Conservation (phyloP, 1,140 invertebrate species). For the Eubasilissa regina region DNA sequence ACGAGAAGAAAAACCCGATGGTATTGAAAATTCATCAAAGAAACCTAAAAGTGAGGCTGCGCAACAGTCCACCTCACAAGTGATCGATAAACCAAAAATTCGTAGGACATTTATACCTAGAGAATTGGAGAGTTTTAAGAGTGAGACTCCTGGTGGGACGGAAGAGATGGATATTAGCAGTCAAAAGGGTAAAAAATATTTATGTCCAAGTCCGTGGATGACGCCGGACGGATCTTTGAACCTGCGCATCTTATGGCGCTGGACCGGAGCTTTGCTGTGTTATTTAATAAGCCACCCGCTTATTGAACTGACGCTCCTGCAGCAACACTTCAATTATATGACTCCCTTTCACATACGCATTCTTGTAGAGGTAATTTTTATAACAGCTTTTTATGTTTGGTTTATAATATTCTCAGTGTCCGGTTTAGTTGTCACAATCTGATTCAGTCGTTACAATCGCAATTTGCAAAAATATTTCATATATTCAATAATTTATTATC, state of each 20-base stretch:
- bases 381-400: neutral
- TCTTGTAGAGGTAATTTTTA: slow-evolving; percentile 49
- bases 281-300: slow-evolving; percentile 76
- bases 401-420: neutral
- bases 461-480: neutral
- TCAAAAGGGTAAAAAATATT: neutral
- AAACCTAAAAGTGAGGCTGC: neutral
- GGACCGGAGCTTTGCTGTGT: slow-evolving; percentile 77
- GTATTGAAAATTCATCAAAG: neutral
- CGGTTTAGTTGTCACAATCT: neutral
- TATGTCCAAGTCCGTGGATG: slow-evolving; percentile 75
- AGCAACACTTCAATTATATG: slow-evolving; percentile 69
- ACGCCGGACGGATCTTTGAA: slow-evolving; percentile 81
- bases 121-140: neutral
- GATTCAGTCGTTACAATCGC: neutral
- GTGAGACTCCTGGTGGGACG: neutral
- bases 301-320: slow-evolving; percentile 68
- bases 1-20: neutral
- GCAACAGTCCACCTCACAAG: neutral
- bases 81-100: neutral
- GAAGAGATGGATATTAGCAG: neutral
- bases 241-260: slow-evolving; percentile 75
- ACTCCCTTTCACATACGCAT: slow-evolving; percentile 61
- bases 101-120: neutral
- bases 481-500: slow-evolving; percentile 6